These are phyloP conservation scores for Ceyx erithaca DNA, from an alignment of 2,797 vertebrate genomes.

Conservation along the genomic window DNA sequence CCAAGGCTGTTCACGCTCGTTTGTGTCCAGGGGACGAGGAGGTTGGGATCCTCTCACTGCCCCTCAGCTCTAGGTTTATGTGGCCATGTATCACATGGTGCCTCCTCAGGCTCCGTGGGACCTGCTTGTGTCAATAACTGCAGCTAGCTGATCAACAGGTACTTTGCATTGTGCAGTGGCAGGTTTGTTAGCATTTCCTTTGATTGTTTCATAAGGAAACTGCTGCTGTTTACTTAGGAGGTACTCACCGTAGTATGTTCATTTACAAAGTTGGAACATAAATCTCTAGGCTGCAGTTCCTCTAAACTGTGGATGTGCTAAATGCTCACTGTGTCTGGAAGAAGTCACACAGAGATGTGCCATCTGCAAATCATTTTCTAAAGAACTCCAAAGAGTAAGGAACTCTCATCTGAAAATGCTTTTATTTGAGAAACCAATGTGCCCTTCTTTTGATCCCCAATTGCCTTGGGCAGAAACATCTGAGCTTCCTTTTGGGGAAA, in stretches of 20 bases:
- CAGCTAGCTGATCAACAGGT: constrained; percentile 19
- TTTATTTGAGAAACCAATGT: constrained; percentile 46
- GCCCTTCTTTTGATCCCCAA: constrained; percentile 59
- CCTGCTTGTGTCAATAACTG: constrained; percentile 54
- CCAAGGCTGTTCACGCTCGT: fast-evolving
- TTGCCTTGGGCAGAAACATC: constrained; percentile 58
- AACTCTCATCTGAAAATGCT: constrained; percentile 45
- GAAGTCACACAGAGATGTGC: constrained; percentile 32
- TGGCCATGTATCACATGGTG: not conserved
- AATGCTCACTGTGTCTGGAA: not conserved
- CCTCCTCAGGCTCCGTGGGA: not conserved
- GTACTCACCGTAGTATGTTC: not conserved
- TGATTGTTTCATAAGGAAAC: constrained; percentile 38
- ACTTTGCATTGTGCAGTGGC: constrained; percentile 39
- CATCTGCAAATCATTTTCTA: constrained; percentile 63
- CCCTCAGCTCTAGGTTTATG: not conserved
- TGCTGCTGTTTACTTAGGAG: constrained; percentile 49
- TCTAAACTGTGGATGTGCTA: not conserved
- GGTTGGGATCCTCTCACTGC: not conserved
- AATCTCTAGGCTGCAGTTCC: not conserved
- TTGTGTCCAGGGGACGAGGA: not conserved
- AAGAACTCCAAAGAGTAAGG: constrained; percentile 36
- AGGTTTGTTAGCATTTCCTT: constrained; percentile 52
- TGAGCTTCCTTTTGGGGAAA: constrained; percentile 44
- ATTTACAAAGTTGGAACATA: not conserved